phyloP scores from a whole-genome alignment of 2,888 invertebrate species.

The Torymus tubicola region DNA sequence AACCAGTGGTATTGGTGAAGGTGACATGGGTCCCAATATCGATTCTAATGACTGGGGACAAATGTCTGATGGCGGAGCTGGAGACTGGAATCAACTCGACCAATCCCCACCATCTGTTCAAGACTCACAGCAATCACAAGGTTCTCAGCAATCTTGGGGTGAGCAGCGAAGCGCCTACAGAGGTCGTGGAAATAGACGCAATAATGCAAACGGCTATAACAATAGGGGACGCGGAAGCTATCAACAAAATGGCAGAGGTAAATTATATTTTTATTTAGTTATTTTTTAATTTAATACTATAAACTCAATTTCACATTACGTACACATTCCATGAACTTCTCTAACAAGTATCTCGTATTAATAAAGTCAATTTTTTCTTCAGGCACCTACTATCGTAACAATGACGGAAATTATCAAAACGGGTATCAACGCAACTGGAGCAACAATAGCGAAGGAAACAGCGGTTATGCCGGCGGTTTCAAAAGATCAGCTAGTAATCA shows the following conservation, averaged over 20 bases:
- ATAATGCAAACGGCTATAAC: constrained; percentile 78
- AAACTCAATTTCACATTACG: neutral
- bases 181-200: constrained; percentile 78
- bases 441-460: constrained; percentile 64
- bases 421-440: constrained; percentile 75
- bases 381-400: constrained; percentile 70
- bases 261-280: neutral
- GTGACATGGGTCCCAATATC: constrained; percentile 65
- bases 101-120: constrained; percentile 69
- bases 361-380: too few species aligned
- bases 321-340: too few species aligned
- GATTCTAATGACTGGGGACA: constrained; percentile 71
- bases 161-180: constrained; percentile 72
- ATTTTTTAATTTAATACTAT: neutral
- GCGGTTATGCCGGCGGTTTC: constrained; percentile 67
- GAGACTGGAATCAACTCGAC: constrained; percentile 76
- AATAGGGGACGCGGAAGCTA: constrained; percentile 76
- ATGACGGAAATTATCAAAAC: constrained; percentile 74
- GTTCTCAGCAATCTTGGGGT: constrained; percentile 70
- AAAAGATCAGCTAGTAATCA: constrained; percentile 62
- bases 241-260: constrained; percentile 73
- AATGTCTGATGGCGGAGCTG: constrained; percentile 66
- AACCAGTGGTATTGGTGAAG: constrained; percentile 59
- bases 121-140: constrained; percentile 65
- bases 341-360: too few species aligned